Evolutionary conservation across 2,113 vertebrate species (phyloP).

Genomic region (Sclerurus mexicanus): DNA sequence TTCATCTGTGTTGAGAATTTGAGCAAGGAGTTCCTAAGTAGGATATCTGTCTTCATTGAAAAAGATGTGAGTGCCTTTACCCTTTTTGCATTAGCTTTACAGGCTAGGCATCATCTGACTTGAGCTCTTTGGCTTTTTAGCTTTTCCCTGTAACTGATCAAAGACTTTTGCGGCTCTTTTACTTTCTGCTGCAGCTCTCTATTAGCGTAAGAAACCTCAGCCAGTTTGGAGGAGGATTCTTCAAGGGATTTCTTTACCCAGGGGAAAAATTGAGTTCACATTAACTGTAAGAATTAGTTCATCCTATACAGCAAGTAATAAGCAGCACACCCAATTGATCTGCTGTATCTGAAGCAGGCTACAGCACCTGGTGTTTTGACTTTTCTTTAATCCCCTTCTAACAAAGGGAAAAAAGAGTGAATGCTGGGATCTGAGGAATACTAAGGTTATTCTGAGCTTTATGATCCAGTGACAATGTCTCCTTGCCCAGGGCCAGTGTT

Average conservation of each 20-base stretch:
- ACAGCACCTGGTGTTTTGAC: background rate
- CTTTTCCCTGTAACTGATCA: conserved; percentile 55
- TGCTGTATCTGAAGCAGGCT: background rate
- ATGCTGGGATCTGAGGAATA: background rate
- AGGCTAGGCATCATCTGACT: conserved; percentile 48
- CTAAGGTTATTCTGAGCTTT: background rate
- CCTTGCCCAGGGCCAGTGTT: background rate
- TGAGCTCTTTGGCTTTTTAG: conserved; percentile 65
- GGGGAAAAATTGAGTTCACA: background rate
- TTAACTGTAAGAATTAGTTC: background rate
- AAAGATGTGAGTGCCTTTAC: conserved; percentile 42
- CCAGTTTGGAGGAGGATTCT: conserved; percentile 53
- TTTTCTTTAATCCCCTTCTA: background rate
- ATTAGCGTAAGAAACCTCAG: conserved; percentile 70
- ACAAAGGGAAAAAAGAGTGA: background rate
- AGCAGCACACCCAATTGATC: background rate
- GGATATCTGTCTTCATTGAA: background rate
- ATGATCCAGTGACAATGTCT: background rate
- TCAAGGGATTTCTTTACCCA: conserved; percentile 73
- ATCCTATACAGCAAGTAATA: background rate
- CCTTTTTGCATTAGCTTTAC: conserved; percentile 36
- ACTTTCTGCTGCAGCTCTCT: conserved; percentile 66
- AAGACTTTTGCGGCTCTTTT: conserved; percentile 47
- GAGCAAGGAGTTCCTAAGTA: background rate
- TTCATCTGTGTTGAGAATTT: background rate